Evolutionary conservation across 2,113 vertebrate species (phyloP).

Genomic region (Meriones unguiculatus): DNA sequence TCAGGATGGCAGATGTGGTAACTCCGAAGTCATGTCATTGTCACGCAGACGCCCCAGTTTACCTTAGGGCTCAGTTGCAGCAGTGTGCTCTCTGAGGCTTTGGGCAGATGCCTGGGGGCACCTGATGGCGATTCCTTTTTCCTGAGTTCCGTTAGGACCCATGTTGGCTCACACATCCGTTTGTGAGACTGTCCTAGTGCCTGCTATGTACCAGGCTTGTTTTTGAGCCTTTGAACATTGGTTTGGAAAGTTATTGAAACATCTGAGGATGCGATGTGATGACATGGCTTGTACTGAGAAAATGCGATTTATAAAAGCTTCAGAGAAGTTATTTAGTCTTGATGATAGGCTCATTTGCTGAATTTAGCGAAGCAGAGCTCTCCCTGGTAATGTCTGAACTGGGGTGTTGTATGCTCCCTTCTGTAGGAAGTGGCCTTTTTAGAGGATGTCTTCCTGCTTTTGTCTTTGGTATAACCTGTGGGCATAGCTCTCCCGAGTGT

Average conservation of each 20-base stretch:
- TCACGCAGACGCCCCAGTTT: neutral
- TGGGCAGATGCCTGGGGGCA: neutral
- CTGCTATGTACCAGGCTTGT: neutral
- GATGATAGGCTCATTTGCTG: neutral
- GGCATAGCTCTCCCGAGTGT: neutral
- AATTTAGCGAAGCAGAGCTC: neutral
- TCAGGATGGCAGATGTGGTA: neutral
- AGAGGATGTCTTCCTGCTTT: fast-evolving
- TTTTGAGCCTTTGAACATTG: neutral
- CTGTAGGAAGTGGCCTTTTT: too few species aligned
- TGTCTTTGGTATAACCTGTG: neutral
- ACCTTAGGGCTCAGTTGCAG: neutral
- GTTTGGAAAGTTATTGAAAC: neutral
- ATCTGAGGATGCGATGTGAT: neutral
- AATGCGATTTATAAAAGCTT: conserved; percentile 9
- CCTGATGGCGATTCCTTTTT: neutral
- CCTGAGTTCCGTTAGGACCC: neutral
- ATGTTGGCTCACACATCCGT: neutral
- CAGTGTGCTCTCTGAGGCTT: neutral
- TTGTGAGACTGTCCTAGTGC: neutral
- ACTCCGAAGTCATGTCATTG: fast-evolving
- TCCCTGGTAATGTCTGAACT: fast-evolving
- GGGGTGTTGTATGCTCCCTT: too few species aligned
- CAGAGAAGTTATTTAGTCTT: neutral
- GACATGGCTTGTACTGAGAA: neutral